Evolutionary conservation across 2,888 invertebrate species (phyloP), one percentile per base, ranked within the genome.

Genomic region (Pristionchus maxplancki): DNA sequence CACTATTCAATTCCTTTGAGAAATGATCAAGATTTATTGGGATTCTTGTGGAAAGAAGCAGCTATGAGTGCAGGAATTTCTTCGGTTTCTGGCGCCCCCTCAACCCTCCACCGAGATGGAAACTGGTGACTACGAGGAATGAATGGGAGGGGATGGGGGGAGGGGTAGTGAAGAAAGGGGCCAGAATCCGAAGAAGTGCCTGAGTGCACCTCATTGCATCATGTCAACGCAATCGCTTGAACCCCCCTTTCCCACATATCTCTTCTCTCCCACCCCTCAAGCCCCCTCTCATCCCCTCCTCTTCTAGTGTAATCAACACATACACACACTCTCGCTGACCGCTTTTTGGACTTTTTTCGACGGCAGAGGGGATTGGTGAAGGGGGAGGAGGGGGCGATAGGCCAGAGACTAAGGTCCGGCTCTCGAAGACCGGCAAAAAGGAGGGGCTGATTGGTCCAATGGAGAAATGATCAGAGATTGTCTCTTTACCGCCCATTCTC

Each of bases 291-390:
- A 20, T 78, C 74, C 67, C 44, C 74, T 71, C 71, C 71, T 44
- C 74, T 78, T 78, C 74, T 78, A 78, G 74, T 78, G 74, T 78
- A 78, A 78, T 78, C 74, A 78, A 78, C 74, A 78, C 74, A 78
- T 40, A 78, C 40, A 78, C 74, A 78, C 74, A 15, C 64, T 53
- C 53, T 28, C 64, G 13, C 44, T 78, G 74, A 40, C 44, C 74
- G 74, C 74, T 78, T 78, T 78, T 78, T 78, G 74, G 74, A 78
- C 74, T 78, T 78, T 74, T 71, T 71, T 44, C n/a, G 40, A 37
- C 74, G 44, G 64, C 31, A 24, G 9, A n/a, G 9, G 74, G 24
- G 11, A 71, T 71, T 37, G 67, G 53, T 6, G 24, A 53, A 53
- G 20, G 17, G 67, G 67, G 67, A 64, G 64, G 31, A 71, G 67